Percentiles rank a stretch among this genome's conserved stretches.
Evolutionary conservation across 2,888 invertebrate genomes (phyloP).

Genomic region (Meteorus cinctellus): DNA sequence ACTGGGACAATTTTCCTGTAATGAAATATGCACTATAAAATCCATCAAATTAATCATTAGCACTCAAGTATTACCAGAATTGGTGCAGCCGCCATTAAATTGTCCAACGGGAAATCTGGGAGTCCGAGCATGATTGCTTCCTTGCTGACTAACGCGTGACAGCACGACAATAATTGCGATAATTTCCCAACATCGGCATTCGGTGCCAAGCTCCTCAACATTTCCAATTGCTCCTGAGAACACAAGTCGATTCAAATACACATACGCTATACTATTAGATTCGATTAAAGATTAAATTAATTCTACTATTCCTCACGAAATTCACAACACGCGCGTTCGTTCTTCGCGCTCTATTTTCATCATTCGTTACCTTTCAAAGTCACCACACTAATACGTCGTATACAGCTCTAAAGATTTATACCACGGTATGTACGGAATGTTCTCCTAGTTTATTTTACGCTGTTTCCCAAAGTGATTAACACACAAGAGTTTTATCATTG

Average conservation of each 20-base stretch:
- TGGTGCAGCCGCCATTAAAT: slow-evolving; percentile 79
- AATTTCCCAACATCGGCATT: slow-evolving; percentile 75
- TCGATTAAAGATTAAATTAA: not conserved
- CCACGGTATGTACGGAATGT: slow-evolving; percentile 54
- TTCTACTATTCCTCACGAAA: not conserved
- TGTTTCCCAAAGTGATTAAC: slow-evolving; percentile 64
- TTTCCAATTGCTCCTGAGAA: slow-evolving; percentile 77
- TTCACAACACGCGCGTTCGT: not conserved
- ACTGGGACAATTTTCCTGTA: slow-evolving; percentile 82
- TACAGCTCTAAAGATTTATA: slow-evolving; percentile 37
- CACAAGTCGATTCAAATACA: slow-evolving; percentile 31
- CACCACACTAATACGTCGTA: not conserved
- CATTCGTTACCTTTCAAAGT: not conserved
- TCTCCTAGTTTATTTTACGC: slow-evolving; percentile 57
- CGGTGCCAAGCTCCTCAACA: slow-evolving; percentile 75
- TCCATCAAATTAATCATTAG: slow-evolving; percentile 30
- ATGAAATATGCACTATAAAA: slow-evolving; percentile 51
- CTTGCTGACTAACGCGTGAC: slow-evolving; percentile 84
- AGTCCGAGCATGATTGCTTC: slow-evolving; percentile 83
- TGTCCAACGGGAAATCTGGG: slow-evolving; percentile 94
- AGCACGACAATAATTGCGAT: slow-evolving; percentile 77
- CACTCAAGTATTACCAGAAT: slow-evolving; percentile 77
- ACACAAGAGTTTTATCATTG: slow-evolving; percentile 48
- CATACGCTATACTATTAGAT: slow-evolving; percentile 24
- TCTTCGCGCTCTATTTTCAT: not conserved